Percentiles rank a stretch among this genome's conserved stretches.
Evolutionary conservation across 2,888 invertebrate genomes (phyloP).

Genomic region (Trichacis sp.): DNA sequence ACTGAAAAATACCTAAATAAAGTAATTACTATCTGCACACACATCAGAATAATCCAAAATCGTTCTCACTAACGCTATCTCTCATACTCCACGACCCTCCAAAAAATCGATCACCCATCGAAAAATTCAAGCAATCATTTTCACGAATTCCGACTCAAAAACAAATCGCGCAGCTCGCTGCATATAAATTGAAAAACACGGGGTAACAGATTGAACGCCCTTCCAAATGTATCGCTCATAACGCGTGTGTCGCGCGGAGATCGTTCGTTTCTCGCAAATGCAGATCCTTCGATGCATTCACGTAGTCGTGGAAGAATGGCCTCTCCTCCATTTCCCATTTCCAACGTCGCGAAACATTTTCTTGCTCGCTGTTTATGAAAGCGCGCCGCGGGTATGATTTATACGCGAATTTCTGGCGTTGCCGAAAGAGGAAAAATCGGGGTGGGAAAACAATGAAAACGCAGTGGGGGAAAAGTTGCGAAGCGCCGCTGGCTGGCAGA

Average conservation of each 20-base stretch:
- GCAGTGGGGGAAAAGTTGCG: not conserved
- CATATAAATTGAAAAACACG: not conserved
- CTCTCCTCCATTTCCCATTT: no score
- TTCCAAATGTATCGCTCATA: not conserved
- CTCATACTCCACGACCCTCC: no score
- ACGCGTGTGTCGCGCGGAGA: not conserved
- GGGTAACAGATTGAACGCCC: not conserved
- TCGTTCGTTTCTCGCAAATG: not conserved
- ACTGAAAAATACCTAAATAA: no score
- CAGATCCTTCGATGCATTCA: not conserved
- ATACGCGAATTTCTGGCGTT: not conserved
- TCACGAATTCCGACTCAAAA: no score
- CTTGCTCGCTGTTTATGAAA: not conserved
- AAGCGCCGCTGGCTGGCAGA: slow-evolving; percentile 12
- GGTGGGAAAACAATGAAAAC: not conserved
- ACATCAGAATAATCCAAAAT: no score
- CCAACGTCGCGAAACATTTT: not conserved
- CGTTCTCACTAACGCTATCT: no score
- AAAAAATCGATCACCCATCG: no score
- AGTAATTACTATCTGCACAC: no score
- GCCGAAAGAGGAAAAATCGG: not conserved
- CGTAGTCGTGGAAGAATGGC: not conserved
- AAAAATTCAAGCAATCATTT: no score
- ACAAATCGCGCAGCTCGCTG: not conserved
- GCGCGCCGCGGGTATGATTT: not conserved